These are phyloP conservation scores for Neolamprologus devosi DNA, from an alignment of 2,113 vertebrate genomes.

Conservation along the genomic window DNA sequence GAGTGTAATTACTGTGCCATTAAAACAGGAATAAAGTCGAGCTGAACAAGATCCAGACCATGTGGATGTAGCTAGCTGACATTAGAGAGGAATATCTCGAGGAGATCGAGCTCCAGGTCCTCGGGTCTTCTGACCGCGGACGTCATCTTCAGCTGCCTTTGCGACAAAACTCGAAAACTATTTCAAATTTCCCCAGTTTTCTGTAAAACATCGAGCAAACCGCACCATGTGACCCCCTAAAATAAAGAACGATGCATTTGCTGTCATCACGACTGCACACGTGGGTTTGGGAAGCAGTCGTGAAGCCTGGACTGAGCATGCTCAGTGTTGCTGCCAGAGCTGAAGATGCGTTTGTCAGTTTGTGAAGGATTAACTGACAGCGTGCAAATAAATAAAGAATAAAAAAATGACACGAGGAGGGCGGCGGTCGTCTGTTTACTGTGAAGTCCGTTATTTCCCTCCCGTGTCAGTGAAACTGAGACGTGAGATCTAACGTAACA, in stretches of 20 bases:
- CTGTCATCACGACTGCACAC: background rate
- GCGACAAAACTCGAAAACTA: background rate
- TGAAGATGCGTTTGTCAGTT: background rate
- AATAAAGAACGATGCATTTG: background rate
- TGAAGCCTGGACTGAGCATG: background rate
- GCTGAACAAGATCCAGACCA: slow-evolving; percentile 36
- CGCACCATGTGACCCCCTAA: background rate
- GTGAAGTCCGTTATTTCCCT: background rate
- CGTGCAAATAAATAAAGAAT: background rate
- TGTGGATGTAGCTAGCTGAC: background rate
- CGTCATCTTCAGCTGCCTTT: background rate
- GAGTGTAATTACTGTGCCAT: slow-evolving; percentile 77
- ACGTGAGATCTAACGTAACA: accelerated
- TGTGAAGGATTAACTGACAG: background rate
- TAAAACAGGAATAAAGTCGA: slow-evolving; percentile 66
- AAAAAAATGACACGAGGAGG: background rate
- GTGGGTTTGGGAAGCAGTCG: background rate
- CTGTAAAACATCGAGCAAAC: background rate
- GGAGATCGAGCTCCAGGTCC: background rate
- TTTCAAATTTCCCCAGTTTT: background rate
- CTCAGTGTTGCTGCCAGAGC: background rate
- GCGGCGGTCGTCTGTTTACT: background rate
- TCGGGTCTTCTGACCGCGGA: accelerated
- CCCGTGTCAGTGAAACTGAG: accelerated
- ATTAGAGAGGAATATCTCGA: background rate